phyloP scores from a whole-genome alignment of 1,140 invertebrate genomes.

The Drosophila albomicans region DNA sequence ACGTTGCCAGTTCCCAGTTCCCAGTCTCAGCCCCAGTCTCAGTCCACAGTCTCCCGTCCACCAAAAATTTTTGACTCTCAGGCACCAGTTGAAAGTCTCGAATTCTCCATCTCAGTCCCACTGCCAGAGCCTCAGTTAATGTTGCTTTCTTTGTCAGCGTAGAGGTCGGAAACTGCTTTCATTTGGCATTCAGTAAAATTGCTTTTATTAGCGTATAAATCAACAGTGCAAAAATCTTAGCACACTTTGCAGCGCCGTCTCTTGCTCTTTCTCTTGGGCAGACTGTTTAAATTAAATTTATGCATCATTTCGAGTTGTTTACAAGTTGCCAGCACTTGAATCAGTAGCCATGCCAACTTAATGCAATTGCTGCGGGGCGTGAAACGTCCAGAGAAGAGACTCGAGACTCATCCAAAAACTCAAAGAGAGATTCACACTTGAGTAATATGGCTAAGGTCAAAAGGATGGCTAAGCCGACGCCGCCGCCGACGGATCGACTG shows the following conservation, averaged over 20 bases:
- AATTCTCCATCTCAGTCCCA: background rate
- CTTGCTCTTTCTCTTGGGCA: background rate
- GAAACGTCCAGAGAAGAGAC: slow-evolving; percentile 14
- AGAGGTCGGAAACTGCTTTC: slow-evolving; percentile 43
- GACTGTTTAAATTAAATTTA: slow-evolving; percentile 78
- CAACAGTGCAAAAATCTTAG: slow-evolving; percentile 81
- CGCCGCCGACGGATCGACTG: background rate
- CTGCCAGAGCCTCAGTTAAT: slow-evolving; percentile 32
- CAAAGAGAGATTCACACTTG: slow-evolving; percentile 53
- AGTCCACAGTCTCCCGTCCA: background rate
- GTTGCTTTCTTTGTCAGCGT: slow-evolving; percentile 5
- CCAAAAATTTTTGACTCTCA: no score
- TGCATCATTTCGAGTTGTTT: slow-evolving; percentile 78
- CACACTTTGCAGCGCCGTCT: slow-evolving; percentile 49
- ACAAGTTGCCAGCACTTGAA: slow-evolving; percentile 63
- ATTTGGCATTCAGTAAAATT: slow-evolving; percentile 79
- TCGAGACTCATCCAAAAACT: background rate
- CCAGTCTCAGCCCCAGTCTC: background rate
- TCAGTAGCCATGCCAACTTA: slow-evolving; percentile 15
- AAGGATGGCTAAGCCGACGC: slow-evolving; percentile 28
- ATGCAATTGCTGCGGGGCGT: slow-evolving; percentile 39
- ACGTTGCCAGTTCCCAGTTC: slow-evolving; percentile 1
- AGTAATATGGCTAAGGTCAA: slow-evolving; percentile 53
- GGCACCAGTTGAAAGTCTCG: background rate
- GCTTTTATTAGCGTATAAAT: slow-evolving; percentile 82